Percentiles rank a stretch among this genome's conserved stretches.
phyloP scores from a whole-genome alignment of 2,113 vertebrate genomes.

The Thamnophis sirtalis region DNA sequence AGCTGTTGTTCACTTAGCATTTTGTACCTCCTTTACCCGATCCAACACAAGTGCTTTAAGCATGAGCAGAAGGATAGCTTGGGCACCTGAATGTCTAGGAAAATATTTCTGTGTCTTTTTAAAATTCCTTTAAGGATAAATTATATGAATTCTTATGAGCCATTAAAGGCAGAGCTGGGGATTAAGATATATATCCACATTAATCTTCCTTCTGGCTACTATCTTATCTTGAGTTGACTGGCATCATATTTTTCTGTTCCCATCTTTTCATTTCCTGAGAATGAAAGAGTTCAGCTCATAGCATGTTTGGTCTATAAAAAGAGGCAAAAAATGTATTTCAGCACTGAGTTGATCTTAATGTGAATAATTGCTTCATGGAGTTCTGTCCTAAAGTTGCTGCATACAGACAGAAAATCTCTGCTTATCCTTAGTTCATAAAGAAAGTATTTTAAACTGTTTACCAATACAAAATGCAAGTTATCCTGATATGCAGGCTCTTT shows the following conservation, averaged over 20 bases:
- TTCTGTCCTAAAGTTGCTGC: background rate
- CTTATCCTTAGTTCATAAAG: background rate
- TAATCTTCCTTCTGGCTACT: slow-evolving; percentile 49
- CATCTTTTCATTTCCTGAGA: slow-evolving; percentile 36
- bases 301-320: background rate
- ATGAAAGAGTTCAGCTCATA: background rate
- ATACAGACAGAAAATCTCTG: background rate
- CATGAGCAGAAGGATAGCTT: background rate
- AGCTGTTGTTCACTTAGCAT: too few relatives aligned
- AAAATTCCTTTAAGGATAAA: background rate
- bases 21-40: too few relatives aligned
- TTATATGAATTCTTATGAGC: slow-evolving; percentile 12
- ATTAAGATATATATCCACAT: slow-evolving; percentile 57
- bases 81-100: background rate
- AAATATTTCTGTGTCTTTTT: slow-evolving; percentile 47
- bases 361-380: background rate
- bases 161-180: slow-evolving; percentile 41
- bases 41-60: background rate
- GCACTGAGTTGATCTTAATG: background rate
- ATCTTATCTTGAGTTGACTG: slow-evolving; percentile 26
- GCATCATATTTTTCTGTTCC: slow-evolving; percentile 3
- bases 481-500: background rate
- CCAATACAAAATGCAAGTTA: background rate
- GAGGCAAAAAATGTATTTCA: background rate
- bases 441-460: background rate